phyloP scores from a whole-genome alignment of 2,888 invertebrate genomes.

The Ditula angustiorana region DNA sequence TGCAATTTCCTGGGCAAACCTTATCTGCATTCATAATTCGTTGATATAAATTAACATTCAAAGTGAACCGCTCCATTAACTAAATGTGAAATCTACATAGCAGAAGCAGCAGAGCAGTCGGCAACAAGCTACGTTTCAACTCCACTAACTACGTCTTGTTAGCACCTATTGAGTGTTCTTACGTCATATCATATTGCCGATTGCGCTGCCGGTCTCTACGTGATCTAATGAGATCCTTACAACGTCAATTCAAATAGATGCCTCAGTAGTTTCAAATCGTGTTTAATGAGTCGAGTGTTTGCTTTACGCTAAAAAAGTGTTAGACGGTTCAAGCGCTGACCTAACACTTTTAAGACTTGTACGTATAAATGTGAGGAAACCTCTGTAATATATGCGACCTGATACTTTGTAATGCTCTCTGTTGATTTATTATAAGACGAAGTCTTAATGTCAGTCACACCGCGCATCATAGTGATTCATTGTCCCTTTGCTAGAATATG shows the following conservation, averaged over 20 bases:
- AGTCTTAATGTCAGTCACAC: not conserved
- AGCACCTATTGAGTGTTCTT: constrained; percentile 69
- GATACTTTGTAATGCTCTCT: not conserved
- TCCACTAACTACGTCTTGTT: constrained; percentile 69
- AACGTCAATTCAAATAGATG: constrained; percentile 63
- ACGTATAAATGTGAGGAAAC: not conserved
- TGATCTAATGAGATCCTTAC: constrained; percentile 69
- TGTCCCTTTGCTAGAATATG: constrained; percentile 9
- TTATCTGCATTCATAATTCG: not conserved
- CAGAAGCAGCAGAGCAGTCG: constrained; percentile 54
- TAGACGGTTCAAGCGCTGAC: constrained; percentile 57
- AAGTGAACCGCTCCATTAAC: constrained; percentile 62
- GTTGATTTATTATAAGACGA: not conserved
- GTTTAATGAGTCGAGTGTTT: constrained; percentile 65
- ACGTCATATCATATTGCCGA: constrained; percentile 71
- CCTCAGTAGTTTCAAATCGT: constrained; percentile 60
- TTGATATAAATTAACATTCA: constrained; percentile 46
- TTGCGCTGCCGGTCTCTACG: constrained; percentile 53
- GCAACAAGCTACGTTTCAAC: constrained; percentile 49
- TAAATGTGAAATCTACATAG: constrained; percentile 69
- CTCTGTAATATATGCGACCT: not conserved
- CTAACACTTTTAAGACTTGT: not conserved
- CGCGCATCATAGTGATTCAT: constrained; percentile 22
- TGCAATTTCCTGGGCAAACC: not conserved
- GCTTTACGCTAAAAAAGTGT: constrained; percentile 48